These are phyloP conservation scores for Riparia riparia DNA, from an alignment of 2,113 vertebrate species.

Conservation along the genomic window DNA sequence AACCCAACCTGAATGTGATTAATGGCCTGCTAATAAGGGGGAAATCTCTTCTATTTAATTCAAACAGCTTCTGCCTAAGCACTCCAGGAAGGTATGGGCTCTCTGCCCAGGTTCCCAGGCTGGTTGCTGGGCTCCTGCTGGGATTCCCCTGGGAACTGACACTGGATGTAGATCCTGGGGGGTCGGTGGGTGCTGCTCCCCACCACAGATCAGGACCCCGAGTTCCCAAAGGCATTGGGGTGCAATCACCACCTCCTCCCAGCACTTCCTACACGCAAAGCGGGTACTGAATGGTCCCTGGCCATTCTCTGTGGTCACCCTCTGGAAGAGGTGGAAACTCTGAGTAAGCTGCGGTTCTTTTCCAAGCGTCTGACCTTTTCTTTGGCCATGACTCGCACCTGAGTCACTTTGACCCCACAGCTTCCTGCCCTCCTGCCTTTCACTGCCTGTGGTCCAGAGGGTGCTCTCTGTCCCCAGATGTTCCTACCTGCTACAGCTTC, in stretches of 20 bases:
- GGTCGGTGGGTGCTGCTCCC: background rate
- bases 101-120: background rate
- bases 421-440: slow-evolving; percentile 42
- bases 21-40: slow-evolving; percentile 67
- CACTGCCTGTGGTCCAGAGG: background rate
- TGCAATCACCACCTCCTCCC: accelerated
- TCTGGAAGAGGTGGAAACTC: slow-evolving; percentile 44
- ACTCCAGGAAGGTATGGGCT: slow-evolving; percentile 38
- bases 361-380: slow-evolving; percentile 34
- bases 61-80: slow-evolving; percentile 8
- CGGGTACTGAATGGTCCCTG: background rate
- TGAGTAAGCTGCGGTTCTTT: slow-evolving; percentile 42
- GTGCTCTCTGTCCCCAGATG: background rate
- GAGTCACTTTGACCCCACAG: slow-evolving; percentile 47
- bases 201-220: background rate
- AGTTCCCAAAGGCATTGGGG: background rate
- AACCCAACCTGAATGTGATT: slow-evolving; percentile 14
- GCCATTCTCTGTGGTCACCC: background rate
- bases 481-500: background rate
- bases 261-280: accelerated
- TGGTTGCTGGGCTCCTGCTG: background rate
- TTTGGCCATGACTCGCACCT: slow-evolving; percentile 25
- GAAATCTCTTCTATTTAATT: slow-evolving; percentile 63
- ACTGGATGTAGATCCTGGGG: background rate
- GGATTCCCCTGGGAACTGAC: accelerated